A percentile compares a stretch with the other conserved stretches of the same genome.
Evolutionary conservation across 92 coral and sea anemone species (phyloP).

Genomic region (Phenganax marumi): DNA sequence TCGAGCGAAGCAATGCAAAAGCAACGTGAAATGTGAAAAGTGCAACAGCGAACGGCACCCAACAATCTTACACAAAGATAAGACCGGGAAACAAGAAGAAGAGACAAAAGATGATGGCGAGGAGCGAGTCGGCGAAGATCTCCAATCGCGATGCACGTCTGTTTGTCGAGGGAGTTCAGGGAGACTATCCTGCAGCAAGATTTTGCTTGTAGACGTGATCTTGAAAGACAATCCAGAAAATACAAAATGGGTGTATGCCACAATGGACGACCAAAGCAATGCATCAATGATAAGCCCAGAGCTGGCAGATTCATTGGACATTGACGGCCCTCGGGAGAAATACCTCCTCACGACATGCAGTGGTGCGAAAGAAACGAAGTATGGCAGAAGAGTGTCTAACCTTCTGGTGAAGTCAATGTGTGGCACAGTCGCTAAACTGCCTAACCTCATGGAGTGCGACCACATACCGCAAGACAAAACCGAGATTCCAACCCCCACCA

Average conservation of each 20-base stretch:
- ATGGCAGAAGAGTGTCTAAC: constrained; percentile 59
- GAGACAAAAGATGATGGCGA: constrained; percentile 4
- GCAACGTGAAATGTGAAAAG: constrained; percentile 9
- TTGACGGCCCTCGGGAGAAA: constrained; percentile 47
- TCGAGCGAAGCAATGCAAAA: constrained; percentile 11
- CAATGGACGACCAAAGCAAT: constrained; percentile 22
- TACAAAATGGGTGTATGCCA: background rate
- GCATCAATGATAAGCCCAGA: constrained; percentile 43
- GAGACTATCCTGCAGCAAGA: constrained; percentile 55
- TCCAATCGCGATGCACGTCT: constrained; percentile 30
- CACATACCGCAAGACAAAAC: constrained; percentile 51
- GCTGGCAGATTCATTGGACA: constrained; percentile 42
- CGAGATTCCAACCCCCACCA: constrained; percentile 60
- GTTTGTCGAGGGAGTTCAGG: constrained; percentile 45
- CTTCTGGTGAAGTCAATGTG: constrained; percentile 20
- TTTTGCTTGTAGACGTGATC: constrained; percentile 47
- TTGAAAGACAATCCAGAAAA: constrained; percentile 12
- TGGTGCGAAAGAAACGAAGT: constrained; percentile 51
- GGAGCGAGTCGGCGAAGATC: background rate
- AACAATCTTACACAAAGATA: constrained; percentile 46
- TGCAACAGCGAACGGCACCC: constrained; percentile 44
- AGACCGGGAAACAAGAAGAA: background rate
- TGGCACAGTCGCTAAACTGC: constrained; percentile 42
- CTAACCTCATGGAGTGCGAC: constrained; percentile 56
- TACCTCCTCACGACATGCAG: constrained; percentile 61